phyloP scores from a whole-genome alignment of 1,140 invertebrate species.

The Zaprionus lachaisei region DNA sequence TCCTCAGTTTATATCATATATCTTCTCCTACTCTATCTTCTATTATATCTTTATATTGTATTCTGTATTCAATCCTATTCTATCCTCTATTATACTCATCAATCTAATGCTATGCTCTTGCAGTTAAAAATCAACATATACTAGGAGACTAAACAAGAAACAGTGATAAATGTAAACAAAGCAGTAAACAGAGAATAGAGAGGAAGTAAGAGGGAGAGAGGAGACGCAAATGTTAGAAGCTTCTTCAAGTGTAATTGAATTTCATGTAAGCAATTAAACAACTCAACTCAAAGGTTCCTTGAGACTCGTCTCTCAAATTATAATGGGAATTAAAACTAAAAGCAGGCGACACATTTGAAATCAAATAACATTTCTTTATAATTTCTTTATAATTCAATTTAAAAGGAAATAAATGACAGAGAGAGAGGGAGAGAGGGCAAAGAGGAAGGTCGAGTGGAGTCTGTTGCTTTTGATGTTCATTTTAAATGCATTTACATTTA shows the following conservation, averaged over 20 bases:
- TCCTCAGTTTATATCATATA: too few relatives aligned
- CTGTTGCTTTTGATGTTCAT: constrained; percentile 14
- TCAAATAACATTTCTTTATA: constrained; percentile 33
- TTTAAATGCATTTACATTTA: constrained; percentile 4
- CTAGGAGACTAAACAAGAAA: not conserved
- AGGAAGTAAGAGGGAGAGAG: not conserved
- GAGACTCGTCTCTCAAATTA: constrained; percentile 2
- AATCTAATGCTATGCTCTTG: not conserved
- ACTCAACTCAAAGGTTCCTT: constrained; percentile 21
- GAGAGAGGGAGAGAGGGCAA: not conserved
- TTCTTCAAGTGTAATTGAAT: constrained; percentile 38
- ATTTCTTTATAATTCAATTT: constrained; percentile 13
- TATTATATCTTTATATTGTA: too few relatives aligned
- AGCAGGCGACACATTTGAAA: constrained; percentile 32
- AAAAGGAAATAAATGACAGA: not conserved
- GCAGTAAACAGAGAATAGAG: not conserved
- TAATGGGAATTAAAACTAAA: constrained; percentile 16
- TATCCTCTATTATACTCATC: too few relatives aligned
- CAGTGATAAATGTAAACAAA: constrained; percentile 2
- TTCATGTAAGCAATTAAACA: constrained; percentile 31
- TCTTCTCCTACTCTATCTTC: too few relatives aligned
- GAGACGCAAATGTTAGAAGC: not conserved
- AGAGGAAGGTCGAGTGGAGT: too few relatives aligned
- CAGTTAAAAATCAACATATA: not conserved
- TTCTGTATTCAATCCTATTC: too few relatives aligned